A percentile compares a stretch with the other conserved stretches of the same genome.
Conservation (phyloP, 2,113 vertebrate genomes). For the Synodontis membranacea region DNA sequence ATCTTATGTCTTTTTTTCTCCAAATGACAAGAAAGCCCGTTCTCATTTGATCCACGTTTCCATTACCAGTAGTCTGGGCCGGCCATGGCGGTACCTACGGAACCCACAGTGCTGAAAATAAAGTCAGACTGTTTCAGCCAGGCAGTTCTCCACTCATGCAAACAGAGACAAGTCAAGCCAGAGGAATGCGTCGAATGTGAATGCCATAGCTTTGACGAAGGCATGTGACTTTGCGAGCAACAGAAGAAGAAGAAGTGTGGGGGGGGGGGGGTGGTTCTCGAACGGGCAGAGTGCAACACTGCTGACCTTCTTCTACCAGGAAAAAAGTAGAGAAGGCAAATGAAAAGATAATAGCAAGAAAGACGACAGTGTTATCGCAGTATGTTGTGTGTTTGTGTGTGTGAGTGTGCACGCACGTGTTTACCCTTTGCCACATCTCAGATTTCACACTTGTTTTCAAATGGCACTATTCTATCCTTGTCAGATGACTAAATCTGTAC, state of each 20-base stretch:
- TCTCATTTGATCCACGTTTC: not conserved
- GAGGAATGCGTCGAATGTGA: constrained; percentile 80
- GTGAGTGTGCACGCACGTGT: not conserved
- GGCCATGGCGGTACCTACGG: not conserved
- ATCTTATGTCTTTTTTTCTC: not conserved
- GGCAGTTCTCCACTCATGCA: constrained; percentile 67
- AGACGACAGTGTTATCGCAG: constrained; percentile 25
- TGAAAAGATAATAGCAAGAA: constrained; percentile 26
- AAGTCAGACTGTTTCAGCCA: constrained; percentile 63
- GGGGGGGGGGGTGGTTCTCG: constrained; percentile 28
- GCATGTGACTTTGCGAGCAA: constrained; percentile 69
- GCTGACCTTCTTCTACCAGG: constrained; percentile 46
- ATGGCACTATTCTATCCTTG: constrained; percentile 33
- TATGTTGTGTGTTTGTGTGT: not conserved
- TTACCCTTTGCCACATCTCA: constrained; percentile 50
- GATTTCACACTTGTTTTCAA: constrained; percentile 46
- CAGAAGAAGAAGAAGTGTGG: constrained; percentile 34
- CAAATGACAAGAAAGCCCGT: not conserved
- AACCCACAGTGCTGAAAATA: not conserved
- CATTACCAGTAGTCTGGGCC: not conserved
- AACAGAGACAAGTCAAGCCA: constrained; percentile 65
- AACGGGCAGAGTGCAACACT: constrained; percentile 18
- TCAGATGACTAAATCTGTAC: constrained; percentile 53
- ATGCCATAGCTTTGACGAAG: constrained; percentile 72
- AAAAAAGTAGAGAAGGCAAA: constrained; percentile 1